Percentiles rank a stretch among this genome's conserved stretches.
phyloP scores from a whole-genome alignment of 2,797 vertebrate genomes.

The Saguinus oedipus region DNA sequence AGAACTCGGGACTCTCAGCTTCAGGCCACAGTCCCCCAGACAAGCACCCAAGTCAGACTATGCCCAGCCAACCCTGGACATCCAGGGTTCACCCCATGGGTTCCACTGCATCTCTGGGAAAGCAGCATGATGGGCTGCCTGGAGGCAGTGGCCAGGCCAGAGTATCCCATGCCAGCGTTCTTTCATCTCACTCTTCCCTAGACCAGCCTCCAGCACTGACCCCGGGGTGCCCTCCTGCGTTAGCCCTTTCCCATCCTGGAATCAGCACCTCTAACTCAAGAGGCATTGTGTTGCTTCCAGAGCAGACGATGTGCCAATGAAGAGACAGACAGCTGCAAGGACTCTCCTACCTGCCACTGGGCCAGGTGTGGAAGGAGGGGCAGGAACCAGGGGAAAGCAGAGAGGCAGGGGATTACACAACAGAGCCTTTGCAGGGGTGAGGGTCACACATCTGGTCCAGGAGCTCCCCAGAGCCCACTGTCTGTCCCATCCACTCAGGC shows the following conservation, averaged over 20 bases:
- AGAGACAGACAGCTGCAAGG: background rate
- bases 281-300: background rate
- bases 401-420: background rate
- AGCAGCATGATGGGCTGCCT: background rate
- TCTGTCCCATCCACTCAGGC: background rate
- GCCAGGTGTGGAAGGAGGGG: background rate
- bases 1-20: background rate
- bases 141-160: background rate
- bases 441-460: background rate
- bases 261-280: background rate
- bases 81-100: background rate
- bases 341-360: background rate
- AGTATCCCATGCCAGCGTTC: background rate
- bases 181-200: background rate
- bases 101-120: background rate
- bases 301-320: background rate
- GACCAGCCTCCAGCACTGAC: background rate
- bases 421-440: background rate
- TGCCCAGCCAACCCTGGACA: background rate
- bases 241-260: background rate
- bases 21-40: background rate
- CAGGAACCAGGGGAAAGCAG: background rate
- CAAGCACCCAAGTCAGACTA: background rate
- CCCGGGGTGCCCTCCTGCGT: background rate
- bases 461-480: background rate